Evolutionary conservation across 2,797 vertebrate genomes (phyloP).

Genomic region (Brachyalestes nurse): DNA sequence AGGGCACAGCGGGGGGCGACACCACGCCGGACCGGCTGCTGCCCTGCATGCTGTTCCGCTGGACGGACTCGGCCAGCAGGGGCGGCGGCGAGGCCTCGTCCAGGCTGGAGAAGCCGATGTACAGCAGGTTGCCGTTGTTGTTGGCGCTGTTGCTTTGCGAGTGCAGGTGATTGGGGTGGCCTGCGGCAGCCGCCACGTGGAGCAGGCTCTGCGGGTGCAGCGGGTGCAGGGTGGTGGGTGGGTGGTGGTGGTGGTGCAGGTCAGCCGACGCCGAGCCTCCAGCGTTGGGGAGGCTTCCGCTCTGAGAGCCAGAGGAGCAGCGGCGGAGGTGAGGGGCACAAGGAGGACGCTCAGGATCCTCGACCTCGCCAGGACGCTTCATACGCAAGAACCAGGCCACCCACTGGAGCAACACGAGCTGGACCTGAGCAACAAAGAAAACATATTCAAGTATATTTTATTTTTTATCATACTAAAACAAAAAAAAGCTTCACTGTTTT

Average conservation of each 20-base stretch:
- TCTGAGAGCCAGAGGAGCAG: slow-evolving; percentile 82
- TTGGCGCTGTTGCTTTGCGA: slow-evolving; percentile 70
- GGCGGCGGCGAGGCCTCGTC: slow-evolving; percentile 72
- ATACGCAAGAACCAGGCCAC: slow-evolving; percentile 83
- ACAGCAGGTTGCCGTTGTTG: slow-evolving; percentile 81
- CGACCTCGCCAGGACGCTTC: slow-evolving; percentile 80
- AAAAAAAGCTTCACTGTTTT: background rate
- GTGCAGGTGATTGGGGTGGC: slow-evolving; percentile 71
- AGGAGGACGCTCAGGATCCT: slow-evolving; percentile 74
- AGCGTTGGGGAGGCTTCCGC: slow-evolving; percentile 74
- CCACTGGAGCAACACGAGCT: slow-evolving; percentile 81
- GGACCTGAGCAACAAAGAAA: slow-evolving; percentile 66
- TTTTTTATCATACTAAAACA: too few species aligned
- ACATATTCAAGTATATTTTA: too few species aligned
- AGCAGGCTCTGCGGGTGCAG: slow-evolving; percentile 78
- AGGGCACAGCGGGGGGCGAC: slow-evolving; percentile 51
- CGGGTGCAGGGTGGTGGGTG: slow-evolving; percentile 68
- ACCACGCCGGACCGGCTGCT: slow-evolving; percentile 63
- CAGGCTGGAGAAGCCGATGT: slow-evolving; percentile 79
- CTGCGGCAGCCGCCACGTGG: slow-evolving; percentile 65
- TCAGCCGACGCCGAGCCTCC: slow-evolving; percentile 35
- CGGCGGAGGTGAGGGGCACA: slow-evolving; percentile 80
- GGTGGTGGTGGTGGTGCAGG: slow-evolving; percentile 55
- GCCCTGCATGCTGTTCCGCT: slow-evolving; percentile 69
- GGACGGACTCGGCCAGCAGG: slow-evolving; percentile 67